Percentiles rank a stretch among this genome's conserved stretches.
phyloP scores from a whole-genome alignment of 1,140 invertebrate species.

The Plodia interpunctella region DNA sequence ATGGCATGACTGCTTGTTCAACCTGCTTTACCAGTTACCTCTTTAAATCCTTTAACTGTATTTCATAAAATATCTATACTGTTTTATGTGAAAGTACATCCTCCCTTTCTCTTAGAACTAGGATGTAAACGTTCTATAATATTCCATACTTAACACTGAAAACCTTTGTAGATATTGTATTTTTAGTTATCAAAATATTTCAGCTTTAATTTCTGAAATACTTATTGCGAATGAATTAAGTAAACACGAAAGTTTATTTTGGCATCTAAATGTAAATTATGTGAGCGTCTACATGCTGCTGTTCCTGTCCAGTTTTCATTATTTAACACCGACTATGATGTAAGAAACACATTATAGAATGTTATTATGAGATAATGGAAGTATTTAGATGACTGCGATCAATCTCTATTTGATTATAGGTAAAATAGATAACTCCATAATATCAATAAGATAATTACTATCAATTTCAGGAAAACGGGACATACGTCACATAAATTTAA shows the following conservation, averaged over 20 bases:
- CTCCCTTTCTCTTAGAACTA: not conserved
- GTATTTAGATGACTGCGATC: not conserved
- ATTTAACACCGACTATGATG: not conserved
- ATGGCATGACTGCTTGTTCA: slow-evolving; percentile 17
- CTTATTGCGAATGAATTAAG: slow-evolving; percentile 20
- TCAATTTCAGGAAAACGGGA: no score
- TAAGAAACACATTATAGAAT: slow-evolving; percentile 4
- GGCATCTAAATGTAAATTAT: not conserved
- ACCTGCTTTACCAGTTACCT: slow-evolving; percentile 21
- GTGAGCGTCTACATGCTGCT: not conserved
- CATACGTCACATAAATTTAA: no score
- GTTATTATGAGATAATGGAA: not conserved
- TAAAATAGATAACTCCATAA: not conserved
- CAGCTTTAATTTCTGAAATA: not conserved
- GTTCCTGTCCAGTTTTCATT: not conserved
- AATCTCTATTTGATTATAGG: not conserved
- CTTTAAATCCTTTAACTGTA: slow-evolving; percentile 6
- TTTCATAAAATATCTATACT: not conserved
- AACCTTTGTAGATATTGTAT: not conserved
- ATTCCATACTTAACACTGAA: not conserved
- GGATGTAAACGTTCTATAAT: no score
- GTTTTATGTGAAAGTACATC: not conserved
- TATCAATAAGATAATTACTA: not conserved
- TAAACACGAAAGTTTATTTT: not conserved
- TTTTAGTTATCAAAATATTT: not conserved